These are phyloP conservation scores for Nebria ingens DNA, from an alignment of 1,140 invertebrate species.

Conservation along the genomic window DNA sequence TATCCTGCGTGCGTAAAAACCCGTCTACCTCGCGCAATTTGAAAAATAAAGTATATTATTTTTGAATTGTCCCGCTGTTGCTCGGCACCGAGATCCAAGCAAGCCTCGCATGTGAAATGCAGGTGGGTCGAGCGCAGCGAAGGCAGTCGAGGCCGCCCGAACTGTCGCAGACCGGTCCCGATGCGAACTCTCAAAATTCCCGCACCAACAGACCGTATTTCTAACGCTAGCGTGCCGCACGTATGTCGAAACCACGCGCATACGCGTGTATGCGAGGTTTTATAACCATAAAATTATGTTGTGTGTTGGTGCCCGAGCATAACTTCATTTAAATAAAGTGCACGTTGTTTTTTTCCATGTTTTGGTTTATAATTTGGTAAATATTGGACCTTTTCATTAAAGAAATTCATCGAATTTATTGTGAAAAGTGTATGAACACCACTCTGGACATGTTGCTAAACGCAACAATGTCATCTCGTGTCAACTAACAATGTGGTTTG, in stretches of 20 bases:
- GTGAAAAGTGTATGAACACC: neutral
- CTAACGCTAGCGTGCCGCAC: no score
- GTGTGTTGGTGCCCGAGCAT: no score
- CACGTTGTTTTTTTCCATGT: no score
- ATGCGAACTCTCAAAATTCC: slow-evolving; percentile 18
- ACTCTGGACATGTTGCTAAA: slow-evolving; percentile 29
- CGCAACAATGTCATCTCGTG: slow-evolving; percentile 30
- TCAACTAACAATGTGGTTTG: slow-evolving; percentile 36
- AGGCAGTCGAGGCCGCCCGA: slow-evolving; percentile 20
- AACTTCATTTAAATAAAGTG: no score
- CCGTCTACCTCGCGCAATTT: no score
- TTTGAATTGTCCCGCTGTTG: neutral
- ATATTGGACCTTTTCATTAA: no score
- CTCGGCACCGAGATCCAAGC: neutral
- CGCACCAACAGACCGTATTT: neutral
- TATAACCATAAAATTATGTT: no score
- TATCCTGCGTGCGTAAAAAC: no score
- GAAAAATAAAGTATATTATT: no score
- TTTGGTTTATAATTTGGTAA: no score
- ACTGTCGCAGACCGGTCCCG: slow-evolving; percentile 27
- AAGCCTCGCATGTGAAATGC: slow-evolving; percentile 24
- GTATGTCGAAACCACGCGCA: no score
- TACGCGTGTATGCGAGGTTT: no score
- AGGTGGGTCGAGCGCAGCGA: slow-evolving; percentile 31
- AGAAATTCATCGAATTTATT: neutral